phyloP scores from a whole-genome alignment of 2,113 vertebrate species.

The Callithrix jacchus region DNA sequence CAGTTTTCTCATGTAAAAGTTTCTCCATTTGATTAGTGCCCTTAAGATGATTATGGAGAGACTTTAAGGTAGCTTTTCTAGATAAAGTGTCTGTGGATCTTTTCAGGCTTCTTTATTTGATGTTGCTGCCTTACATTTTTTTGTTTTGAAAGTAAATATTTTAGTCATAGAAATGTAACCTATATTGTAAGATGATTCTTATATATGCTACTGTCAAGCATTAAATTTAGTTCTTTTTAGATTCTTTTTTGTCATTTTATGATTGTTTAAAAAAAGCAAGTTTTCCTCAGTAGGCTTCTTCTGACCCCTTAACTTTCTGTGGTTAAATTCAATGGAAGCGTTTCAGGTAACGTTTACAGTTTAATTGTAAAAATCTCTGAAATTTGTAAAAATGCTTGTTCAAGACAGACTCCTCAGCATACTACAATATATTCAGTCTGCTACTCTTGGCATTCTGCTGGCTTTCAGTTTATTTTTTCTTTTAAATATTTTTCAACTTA shows the following conservation, averaged over 20 bases:
- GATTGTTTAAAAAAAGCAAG: neutral
- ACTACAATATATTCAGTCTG: neutral
- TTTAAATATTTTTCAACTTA: neutral
- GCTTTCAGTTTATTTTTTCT: neutral
- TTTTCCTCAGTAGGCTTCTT: neutral
- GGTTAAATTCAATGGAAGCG: neutral
- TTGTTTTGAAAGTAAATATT: neutral
- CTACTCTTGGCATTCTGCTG: neutral
- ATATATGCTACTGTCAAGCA: neutral
- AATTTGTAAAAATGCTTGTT: neutral
- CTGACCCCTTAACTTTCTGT: neutral
- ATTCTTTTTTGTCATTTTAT: neutral
- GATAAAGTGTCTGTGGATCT: neutral
- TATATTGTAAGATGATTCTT: neutral
- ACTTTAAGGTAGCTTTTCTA: neutral
- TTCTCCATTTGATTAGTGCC: no score
- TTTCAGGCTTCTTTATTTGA: neutral
- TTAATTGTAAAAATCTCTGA: neutral
- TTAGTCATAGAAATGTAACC: neutral
- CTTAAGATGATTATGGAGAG: neutral
- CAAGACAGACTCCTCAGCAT: neutral
- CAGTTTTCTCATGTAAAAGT: neutral
- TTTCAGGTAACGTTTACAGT: neutral
- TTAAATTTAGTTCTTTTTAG: neutral
- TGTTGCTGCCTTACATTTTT: neutral